phyloP scores from a whole-genome alignment of 35 echinoderm and acorn worm genomes.

The Hemicentrotus pulcherrimus region DNA sequence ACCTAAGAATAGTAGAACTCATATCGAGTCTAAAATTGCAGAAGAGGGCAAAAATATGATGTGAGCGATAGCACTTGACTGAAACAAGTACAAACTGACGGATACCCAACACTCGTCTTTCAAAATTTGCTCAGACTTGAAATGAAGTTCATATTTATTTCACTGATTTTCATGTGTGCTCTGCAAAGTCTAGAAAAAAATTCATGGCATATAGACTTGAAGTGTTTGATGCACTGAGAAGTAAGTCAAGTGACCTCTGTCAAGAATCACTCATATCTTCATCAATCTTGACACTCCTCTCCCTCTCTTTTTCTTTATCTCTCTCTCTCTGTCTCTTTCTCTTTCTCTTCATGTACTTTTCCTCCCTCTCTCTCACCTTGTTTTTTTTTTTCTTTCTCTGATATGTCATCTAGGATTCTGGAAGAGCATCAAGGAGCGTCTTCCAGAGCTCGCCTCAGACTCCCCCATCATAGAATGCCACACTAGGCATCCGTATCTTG shows the following conservation, averaged over 20 bases:
- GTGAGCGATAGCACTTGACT: no score
- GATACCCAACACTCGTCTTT: no score
- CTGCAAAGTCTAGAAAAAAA: no score
- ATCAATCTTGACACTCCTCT: no score
- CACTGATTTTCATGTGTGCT: no score
- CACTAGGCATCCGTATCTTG: conserved; percentile 4
- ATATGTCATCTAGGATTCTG: not conserved
- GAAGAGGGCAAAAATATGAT: no score
- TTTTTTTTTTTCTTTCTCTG: not conserved
- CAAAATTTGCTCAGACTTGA: no score
- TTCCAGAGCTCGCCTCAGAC: conserved; percentile 20
- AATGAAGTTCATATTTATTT: no score
- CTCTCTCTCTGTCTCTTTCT: not conserved
- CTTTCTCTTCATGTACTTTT: not conserved
- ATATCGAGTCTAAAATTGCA: no score
- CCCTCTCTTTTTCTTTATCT: not conserved
- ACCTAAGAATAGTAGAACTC: no score
- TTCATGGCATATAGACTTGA: no score
- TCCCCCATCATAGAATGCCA: conserved; percentile 42
- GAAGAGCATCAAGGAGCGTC: conserved; percentile 28
- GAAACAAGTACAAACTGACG: no score
- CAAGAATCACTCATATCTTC: not conserved
- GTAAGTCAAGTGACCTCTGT: not conserved
- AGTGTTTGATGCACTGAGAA: not conserved
- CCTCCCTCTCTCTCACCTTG: not conserved